A percentile compares a stretch with the other conserved stretches of the same genome.
Conservation (phyloP, 2,888 invertebrate species). For the Synergus itoensis region DNA sequence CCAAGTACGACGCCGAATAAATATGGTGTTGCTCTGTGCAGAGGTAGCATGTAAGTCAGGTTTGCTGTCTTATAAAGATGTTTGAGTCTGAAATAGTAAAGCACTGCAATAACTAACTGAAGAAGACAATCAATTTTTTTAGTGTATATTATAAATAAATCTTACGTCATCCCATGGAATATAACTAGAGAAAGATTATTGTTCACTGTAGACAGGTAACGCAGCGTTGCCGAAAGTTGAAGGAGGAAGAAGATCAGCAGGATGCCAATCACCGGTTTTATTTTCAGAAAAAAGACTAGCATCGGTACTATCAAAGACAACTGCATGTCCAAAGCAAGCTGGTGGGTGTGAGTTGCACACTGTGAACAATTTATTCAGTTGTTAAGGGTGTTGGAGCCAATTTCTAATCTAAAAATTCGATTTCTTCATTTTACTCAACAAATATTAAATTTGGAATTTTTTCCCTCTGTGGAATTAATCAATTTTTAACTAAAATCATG, state of each 20-base stretch:
- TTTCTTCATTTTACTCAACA: no score
- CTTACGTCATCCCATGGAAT: slow-evolving; percentile 86
- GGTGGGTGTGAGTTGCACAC: slow-evolving; percentile 89
- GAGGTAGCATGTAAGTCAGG: slow-evolving; percentile 81
- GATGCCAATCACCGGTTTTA: slow-evolving; percentile 80
- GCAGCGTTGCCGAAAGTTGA: slow-evolving; percentile 81
- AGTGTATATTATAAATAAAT: no score
- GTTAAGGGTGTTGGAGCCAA: no score
- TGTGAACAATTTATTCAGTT: slow-evolving; percentile 71
- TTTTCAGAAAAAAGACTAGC: slow-evolving; percentile 83
- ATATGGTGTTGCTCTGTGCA: slow-evolving; percentile 84
- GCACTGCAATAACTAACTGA: slow-evolving; percentile 39
- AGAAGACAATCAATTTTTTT: slow-evolving; percentile 30
- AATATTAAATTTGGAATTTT: no score
- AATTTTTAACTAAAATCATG: no score
- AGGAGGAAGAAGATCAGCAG: slow-evolving; percentile 81
- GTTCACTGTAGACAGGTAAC: slow-evolving; percentile 81
- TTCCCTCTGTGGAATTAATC: no score
- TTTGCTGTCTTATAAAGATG: slow-evolving; percentile 85
- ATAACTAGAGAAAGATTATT: slow-evolving; percentile 83
- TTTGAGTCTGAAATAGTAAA: slow-evolving; percentile 80
- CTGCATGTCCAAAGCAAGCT: slow-evolving; percentile 87
- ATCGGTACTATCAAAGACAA: slow-evolving; percentile 84
- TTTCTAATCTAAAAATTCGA: no score
- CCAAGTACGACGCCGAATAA: slow-evolving; percentile 83